Percentiles rank a stretch among this genome's conserved stretches.
phyloP scores from a whole-genome alignment of 2,888 invertebrate species.

The Crepidodera aurea region DNA sequence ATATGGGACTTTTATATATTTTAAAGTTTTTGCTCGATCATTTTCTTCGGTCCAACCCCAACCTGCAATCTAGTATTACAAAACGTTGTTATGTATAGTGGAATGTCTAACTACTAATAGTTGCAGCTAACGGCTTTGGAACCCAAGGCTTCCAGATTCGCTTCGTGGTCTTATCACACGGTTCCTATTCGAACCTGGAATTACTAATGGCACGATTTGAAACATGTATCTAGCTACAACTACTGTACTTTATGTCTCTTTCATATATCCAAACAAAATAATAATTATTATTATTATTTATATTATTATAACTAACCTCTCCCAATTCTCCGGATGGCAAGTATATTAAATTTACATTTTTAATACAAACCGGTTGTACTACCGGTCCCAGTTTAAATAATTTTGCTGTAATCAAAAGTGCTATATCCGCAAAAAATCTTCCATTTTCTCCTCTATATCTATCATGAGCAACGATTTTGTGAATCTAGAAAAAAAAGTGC shows the following conservation, averaged over 20 bases:
- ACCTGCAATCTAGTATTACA: conserved; percentile 37
- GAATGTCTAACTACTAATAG: too few species aligned
- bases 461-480: conserved; percentile 25
- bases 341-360: conserved; percentile 30
- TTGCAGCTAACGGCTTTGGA: too few species aligned
- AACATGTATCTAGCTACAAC: too few species aligned
- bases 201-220: too few species aligned
- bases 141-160: too few species aligned
- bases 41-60: conserved; percentile 32
- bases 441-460: conserved; percentile 32
- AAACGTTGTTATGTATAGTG: too few species aligned
- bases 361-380: conserved; percentile 35
- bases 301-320: conserved; percentile 26
- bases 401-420: conserved; percentile 26
- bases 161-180: too few species aligned
- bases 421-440: conserved; percentile 31
- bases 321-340: conserved; percentile 30
- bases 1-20: conserved; percentile 32
- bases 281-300: too few species aligned
- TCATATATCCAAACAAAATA: too few species aligned
- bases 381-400: conserved; percentile 27
- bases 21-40: conserved; percentile 26
- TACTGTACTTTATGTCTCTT: too few species aligned
- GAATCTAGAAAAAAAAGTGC: conserved; percentile 16
- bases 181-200: too few species aligned